Evolutionary conservation across 1,140 invertebrate species (phyloP), one percentile per base, ranked within the genome.

Genomic region (Helicoverpa armigera): DNA sequence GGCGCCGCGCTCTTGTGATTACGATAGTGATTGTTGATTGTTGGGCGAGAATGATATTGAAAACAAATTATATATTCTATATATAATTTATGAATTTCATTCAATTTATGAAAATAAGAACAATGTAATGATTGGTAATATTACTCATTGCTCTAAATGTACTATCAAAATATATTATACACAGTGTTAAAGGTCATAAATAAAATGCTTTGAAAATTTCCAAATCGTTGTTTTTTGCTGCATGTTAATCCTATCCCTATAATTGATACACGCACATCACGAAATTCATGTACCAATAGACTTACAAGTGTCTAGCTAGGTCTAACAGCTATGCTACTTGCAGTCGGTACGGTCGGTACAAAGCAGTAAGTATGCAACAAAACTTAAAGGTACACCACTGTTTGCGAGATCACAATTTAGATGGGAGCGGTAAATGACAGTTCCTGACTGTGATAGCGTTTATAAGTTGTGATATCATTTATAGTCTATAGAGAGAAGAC

Each of bases 91-190:
- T 92, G 88, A 82, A 93, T 91, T 94, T 94, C 91, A 92, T 94
- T 93, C 92, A 89, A 92, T 94, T 91, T 94, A 93, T 92, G 88
- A 89, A 88, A 90, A 89, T 95, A 95, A 94, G 91, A 94, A 95
- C 91, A 93, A 94, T 94, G 92, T 94, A 95, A 93, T 94, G 89
- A 94, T 95, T 92, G 92, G 92, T 94, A 94, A 95, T 95, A 94
- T 95, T 95, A 95, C 92, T 95, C 89, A 95, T 93, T 95, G 94
- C 94, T 95, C 92, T 95, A 94, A 94, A 94, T 95, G 94, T 95
- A 94, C 91, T 95, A 94, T 95, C 92, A 94, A 94, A 94, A 94
- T 95, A 95, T 95, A 95, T 94, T 95, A 95, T 95, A 95, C 94
- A 95, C 94, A 94, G 94, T 95, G 94, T 95, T 94, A 95, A 95